These are phyloP conservation scores for Naja naja DNA, from an alignment of 2,113 vertebrate genomes.

Conservation along the genomic window DNA sequence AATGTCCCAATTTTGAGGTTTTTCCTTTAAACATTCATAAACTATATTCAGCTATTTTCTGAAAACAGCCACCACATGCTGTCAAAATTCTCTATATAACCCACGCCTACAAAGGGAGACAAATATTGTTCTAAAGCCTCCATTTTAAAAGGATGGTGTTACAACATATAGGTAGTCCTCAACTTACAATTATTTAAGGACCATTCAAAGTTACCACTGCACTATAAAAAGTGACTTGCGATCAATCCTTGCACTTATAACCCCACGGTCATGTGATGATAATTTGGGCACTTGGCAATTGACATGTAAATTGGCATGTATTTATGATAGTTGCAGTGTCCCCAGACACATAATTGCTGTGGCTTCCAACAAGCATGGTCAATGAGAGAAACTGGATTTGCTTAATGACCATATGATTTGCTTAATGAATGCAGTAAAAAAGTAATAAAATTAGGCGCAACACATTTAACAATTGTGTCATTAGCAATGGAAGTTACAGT, in stretches of 20 bases:
- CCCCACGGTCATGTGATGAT: background rate
- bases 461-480: background rate
- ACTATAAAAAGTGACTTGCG: background rate
- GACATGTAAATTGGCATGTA: background rate
- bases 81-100: background rate
- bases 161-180: background rate
- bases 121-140: background rate
- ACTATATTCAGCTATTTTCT: background rate
- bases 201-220: background rate
- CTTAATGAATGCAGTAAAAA: background rate
- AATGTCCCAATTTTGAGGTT: background rate
- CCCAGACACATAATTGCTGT: background rate
- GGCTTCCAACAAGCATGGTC: background rate
- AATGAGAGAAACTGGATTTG: background rate
- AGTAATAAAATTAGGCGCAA: background rate
- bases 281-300: background rate
- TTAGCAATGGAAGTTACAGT: background rate
- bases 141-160: background rate
- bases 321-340: background rate
- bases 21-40: background rate
- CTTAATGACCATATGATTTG: background rate
- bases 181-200: background rate
- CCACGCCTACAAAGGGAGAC: background rate
- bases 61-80: background rate
- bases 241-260: background rate